phyloP scores from a whole-genome alignment of 2,888 invertebrate genomes.

The Xestia sexstrigata region DNA sequence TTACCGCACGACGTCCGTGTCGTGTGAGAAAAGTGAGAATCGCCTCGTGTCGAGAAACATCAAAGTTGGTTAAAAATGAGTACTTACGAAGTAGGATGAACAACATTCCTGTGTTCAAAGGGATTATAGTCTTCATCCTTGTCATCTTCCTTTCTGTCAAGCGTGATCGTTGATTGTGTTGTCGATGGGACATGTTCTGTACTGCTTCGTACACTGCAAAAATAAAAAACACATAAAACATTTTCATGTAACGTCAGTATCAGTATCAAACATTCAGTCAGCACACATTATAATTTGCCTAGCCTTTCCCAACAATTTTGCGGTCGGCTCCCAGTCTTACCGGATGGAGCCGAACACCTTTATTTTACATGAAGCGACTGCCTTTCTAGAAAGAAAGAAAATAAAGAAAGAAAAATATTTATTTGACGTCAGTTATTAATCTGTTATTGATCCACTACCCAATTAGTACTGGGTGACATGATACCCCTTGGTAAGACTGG shows the following conservation, averaged over 20 bases:
- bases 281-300: background rate
- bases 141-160: constrained; percentile 70
- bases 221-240: background rate
- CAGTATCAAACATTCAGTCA: background rate
- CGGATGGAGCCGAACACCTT: background rate
- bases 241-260: background rate
- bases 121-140: constrained; percentile 91
- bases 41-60: background rate
- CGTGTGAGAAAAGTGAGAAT: background rate
- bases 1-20: background rate
- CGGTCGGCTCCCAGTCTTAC: background rate
- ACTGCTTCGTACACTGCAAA: constrained; percentile 52
- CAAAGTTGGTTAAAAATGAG: background rate
- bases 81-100: constrained; percentile 92
- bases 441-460: too few relatives aligned
- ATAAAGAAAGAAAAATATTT: too few relatives aligned
- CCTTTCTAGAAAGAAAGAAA: too few relatives aligned
- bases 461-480: too few relatives aligned
- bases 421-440: too few relatives aligned
- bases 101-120: constrained; percentile 92
- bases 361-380: background rate
- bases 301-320: background rate
- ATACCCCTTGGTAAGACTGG: too few relatives aligned
- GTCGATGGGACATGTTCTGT: constrained; percentile 68
- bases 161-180: constrained; percentile 77